These are phyloP conservation scores for Centroberyx gerrardi DNA, from an alignment of 2,797 vertebrate genomes.

Conservation along the genomic window DNA sequence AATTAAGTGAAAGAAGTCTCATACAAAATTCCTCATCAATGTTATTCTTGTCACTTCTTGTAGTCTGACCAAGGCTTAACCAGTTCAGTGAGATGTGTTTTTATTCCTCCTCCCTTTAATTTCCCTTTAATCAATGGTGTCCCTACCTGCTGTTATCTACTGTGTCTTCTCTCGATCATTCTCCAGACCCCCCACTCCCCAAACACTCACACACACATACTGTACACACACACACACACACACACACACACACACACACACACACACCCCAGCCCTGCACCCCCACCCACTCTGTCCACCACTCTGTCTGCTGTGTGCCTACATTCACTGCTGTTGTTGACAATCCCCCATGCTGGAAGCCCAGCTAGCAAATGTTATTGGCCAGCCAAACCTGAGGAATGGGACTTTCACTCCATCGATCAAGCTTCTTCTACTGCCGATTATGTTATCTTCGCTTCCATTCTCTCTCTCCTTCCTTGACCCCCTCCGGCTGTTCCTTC, in stretches of 20 bases:
- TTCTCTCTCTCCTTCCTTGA: background rate
- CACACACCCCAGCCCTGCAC: no score
- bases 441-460: slow-evolving; percentile 42
- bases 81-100: slow-evolving; percentile 21
- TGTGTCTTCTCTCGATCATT: slow-evolving; percentile 36
- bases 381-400: slow-evolving; percentile 17
- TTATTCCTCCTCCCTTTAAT: slow-evolving; percentile 37
- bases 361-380: slow-evolving; percentile 40
- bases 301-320: slow-evolving; percentile 41
- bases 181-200: slow-evolving; percentile 2
- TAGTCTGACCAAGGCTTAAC: no score
- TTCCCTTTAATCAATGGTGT: slow-evolving; percentile 30
- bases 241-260: no score
- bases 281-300: background rate
- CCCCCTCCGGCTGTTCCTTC: background rate
- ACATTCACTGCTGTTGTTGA: slow-evolving; percentile 40
- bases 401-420: slow-evolving; percentile 19
- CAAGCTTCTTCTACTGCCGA: slow-evolving; percentile 20
- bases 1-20: no score
- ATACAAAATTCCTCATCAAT: no score
- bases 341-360: slow-evolving; percentile 27
- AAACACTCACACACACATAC: no score
- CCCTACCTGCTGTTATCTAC: slow-evolving; percentile 21
- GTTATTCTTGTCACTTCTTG: no score
- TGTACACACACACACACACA: no score